These are phyloP conservation scores for Peromyscus maniculatus DNA, from an alignment of 2,113 vertebrate genomes.

Conservation along the genomic window DNA sequence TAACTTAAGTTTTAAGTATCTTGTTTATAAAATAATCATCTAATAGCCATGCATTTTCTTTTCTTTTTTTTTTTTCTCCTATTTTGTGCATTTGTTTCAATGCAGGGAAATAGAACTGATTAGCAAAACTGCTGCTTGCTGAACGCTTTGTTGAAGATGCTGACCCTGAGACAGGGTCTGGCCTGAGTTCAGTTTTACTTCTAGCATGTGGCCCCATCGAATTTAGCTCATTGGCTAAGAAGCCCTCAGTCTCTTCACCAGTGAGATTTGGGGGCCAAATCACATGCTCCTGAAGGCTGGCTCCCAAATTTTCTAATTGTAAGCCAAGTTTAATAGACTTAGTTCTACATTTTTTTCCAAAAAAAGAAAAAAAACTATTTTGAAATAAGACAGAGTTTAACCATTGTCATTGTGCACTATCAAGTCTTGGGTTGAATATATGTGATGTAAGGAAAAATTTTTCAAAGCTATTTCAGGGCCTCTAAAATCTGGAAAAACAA, in stretches of 20 bases:
- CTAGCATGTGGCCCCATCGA: neutral
- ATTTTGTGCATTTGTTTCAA: slow-evolving; percentile 73
- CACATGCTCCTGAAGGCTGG: neutral
- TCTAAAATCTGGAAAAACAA: slow-evolving; percentile 49
- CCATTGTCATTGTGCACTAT: slow-evolving; percentile 23
- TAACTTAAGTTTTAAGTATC: slow-evolving; percentile 84
- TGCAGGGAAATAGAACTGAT: slow-evolving; percentile 30
- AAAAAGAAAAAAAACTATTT: neutral
- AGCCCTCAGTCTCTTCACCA: neutral
- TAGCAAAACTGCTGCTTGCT: slow-evolving; percentile 45
- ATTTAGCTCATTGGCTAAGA: neutral
- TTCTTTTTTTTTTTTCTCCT: slow-evolving; percentile 30
- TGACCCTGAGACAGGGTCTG: neutral
- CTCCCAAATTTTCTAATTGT: slow-evolving; percentile 16
- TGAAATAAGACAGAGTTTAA: slow-evolving; percentile 50
- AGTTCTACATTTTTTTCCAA: neutral
- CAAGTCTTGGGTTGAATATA: slow-evolving; percentile 39
- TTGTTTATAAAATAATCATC: slow-evolving; percentile 83
- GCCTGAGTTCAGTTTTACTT: slow-evolving; percentile 27
- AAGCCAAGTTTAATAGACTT: neutral
- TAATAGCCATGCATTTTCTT: slow-evolving; percentile 82
- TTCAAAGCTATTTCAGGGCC: neutral
- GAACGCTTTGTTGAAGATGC: neutral
- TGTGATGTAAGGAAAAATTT: neutral
- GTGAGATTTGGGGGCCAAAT: neutral